Base-by-base conservation (phyloP, 1,140 invertebrate species). In the Chymomyza costata region DNA sequence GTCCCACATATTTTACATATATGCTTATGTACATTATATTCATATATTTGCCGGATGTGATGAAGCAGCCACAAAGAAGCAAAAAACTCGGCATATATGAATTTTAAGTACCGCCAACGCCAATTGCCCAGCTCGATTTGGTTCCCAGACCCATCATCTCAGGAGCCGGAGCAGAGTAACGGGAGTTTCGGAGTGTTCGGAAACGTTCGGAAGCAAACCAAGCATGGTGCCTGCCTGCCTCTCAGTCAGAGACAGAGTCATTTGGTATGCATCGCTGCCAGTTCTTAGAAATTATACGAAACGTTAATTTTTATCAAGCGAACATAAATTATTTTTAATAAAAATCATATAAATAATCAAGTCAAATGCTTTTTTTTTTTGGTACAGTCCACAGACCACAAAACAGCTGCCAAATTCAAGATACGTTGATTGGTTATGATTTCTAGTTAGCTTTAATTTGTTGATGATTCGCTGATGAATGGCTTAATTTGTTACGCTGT, bases 261-360 rank as follows among this genome's bases (percentile, higher is more conserved):
- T 65, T 66, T 44, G 41, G 63, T 55, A 82, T 44, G 78, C 70
- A 68, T 59, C 57, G 57, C 50, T 82, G 67, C 48, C 61, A 73
- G 60, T 82, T 82, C 78, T 52, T 46, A 47, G 71, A 52, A 82
- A 82, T 82, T 82, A 73, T 82, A 78, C 59, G 78, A 82, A 54
- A 83, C 80, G 61, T 82, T 82, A 57, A 68, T 34, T 82, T 78
- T 82, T 82, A 82, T 82, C 82, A 82, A 82, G 69, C 76, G 66
- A 57, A 76, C 78, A 76, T 67, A 68, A 80, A 80, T 78, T 80
- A 69, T 60, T 61, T 55, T 40, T 39, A 54, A 66, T 56, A 62
- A 62, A 78, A 78, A 39, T 39, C 57, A 21, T 50, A 80, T 76
- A 63, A 76, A 71, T 67, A 64, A 71, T 13, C 46, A 37, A 34